Evolutionary conservation across 2,113 vertebrate genomes (phyloP).

Genomic region (Astur gentilis): DNA sequence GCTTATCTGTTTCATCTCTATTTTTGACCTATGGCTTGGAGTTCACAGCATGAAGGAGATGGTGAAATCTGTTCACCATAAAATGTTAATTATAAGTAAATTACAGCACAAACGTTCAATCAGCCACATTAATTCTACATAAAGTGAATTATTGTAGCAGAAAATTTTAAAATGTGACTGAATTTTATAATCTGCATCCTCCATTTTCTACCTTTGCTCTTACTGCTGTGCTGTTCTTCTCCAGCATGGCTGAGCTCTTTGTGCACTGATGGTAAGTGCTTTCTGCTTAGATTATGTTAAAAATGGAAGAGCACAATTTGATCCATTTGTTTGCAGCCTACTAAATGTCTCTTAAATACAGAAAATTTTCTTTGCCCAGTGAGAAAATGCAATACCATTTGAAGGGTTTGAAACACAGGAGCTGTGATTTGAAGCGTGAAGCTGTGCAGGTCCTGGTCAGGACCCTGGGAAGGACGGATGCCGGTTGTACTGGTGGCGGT

Average conservation of each 20-base stretch:
- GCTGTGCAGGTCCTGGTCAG: background rate
- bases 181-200: constrained; percentile 77
- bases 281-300: background rate
- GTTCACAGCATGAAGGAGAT: constrained; percentile 83
- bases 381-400: background rate
- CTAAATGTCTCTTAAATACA: background rate
- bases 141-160: constrained; percentile 87
- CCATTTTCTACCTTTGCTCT: constrained; percentile 54
- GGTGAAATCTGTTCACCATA: constrained; percentile 83
- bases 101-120: constrained; percentile 85
- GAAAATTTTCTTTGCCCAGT: background rate
- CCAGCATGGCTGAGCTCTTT: constrained; percentile 17
- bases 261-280: background rate
- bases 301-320: background rate
- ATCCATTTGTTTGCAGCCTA: background rate
- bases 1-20: constrained; percentile 83
- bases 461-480: background rate
- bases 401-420: background rate
- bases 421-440: background rate
- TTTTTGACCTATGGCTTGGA: constrained; percentile 84
- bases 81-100: constrained; percentile 89
- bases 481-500: rapidly evolving
- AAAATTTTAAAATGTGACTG: constrained; percentile 88
- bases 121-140: constrained; percentile 86
- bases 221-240: constrained; percentile 16